Base-by-base conservation (phyloP, 2,113 vertebrate species). In the Bujurquina vittata region DNA sequence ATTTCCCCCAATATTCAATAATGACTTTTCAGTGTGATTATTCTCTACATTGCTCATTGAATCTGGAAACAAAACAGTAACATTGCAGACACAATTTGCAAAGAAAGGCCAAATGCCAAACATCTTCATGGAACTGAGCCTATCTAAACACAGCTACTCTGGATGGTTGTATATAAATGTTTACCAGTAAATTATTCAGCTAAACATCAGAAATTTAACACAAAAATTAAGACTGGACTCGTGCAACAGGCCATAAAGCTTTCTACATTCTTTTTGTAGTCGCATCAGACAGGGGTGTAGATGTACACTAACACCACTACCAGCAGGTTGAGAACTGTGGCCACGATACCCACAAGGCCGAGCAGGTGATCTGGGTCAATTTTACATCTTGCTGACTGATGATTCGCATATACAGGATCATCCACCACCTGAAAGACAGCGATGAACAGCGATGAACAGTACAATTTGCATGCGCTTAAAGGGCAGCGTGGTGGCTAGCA, bases 281-380 rank as follows among this genome's bases (percentile, higher is more conserved):
- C 7, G 4, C 20, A 22, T 92, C 74, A 90, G 15, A 88, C 52
- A 29, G 80, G 55, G 4, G 81, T 90, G 79, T 80, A 86, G 37
- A 87, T n/a, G 29, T 92, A 92, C 12, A 92, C 86, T 1, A 89
- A 35, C 40, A 90, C 79, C 61, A 94, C 85, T 0, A 90, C 75
- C 56, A 93, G 69, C 84, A 92, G 76, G 83, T 92, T 92, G 33
- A 92, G 83, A 26, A 88, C 10, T 3, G 84, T 78, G 40, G 46
- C 63, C n/a, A 88, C 83, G 18, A 91, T 83, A 7, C 89, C 91
- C 62, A 91, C 57, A n/a, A 90, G 31, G 43, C 79, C 81, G 4
- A 87, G 77, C 31, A 90, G 26, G 31, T 91, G 29, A 2, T 91
- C 89, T 1, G 23, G 18, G 40, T 92, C 84, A 37, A 91, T 17